A percentile compares a stretch with the other conserved stretches of the same genome.
Conservation (phyloP, 2,113 vertebrate species). For the Atherinomorus stipes region DNA sequence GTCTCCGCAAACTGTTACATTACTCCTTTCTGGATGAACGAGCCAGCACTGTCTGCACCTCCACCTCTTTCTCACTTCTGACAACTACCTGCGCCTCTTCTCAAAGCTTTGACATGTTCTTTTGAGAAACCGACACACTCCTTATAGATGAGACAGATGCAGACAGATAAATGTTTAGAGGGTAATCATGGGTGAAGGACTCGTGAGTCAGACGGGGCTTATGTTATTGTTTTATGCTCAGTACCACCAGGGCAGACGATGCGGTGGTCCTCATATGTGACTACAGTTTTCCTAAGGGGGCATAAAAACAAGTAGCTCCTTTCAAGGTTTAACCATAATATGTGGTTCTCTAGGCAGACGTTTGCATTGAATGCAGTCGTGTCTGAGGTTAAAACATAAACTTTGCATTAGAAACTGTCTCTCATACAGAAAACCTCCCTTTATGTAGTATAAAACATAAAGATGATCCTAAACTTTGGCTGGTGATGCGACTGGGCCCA, state of each 20-base stretch:
- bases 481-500: neutral
- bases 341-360: conserved; percentile 41
- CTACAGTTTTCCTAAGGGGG: conserved; percentile 46
- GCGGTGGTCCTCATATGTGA: conserved; percentile 70
- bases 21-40: conserved; percentile 11
- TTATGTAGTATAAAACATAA: conserved; percentile 36
- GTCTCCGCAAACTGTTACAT: conserved; percentile 44
- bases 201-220: conserved; percentile 58
- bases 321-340: conserved; percentile 16
- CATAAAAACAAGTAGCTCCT: conserved; percentile 16
- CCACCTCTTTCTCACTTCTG: neutral
- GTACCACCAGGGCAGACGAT: conserved; percentile 68
- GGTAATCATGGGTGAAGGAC: conserved; percentile 49
- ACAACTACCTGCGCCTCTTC: conserved; percentile 1
- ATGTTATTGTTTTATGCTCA: conserved; percentile 67
- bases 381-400: conserved; percentile 37
- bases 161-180: conserved; percentile 70
- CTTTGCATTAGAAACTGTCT: conserved; percentile 28
- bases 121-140: conserved; percentile 23
- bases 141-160: conserved; percentile 28
- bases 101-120: conserved; percentile 15
- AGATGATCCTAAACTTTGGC: neutral
- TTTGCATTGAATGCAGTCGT: conserved; percentile 55
- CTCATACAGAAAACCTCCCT: conserved; percentile 45
- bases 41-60: conserved; percentile 11